A percentile compares a stretch with the other conserved stretches of the same genome.
Evolutionary conservation across 2,113 vertebrate genomes (phyloP).

Genomic region (Grantiella picta): DNA sequence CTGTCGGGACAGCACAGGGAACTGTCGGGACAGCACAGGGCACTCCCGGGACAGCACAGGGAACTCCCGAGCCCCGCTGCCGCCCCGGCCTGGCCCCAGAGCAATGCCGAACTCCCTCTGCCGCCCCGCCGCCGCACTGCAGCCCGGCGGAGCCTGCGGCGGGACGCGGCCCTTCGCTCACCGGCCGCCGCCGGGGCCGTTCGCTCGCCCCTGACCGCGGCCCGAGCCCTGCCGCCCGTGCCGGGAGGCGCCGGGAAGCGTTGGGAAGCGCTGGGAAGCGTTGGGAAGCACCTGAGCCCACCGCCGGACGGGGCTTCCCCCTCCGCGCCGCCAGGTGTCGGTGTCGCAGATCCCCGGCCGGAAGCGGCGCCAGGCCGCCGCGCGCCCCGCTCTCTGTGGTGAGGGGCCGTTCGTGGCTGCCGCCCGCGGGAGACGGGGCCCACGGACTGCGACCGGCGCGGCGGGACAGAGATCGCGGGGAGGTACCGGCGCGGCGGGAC

Average conservation of each 20-base stretch:
- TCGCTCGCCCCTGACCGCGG: no score
- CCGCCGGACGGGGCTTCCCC: accelerated
- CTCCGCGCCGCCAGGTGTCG: neutral
- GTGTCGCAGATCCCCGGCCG: neutral
- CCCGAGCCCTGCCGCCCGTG: no score
- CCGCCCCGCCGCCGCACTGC: neutral
- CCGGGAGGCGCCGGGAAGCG: neutral
- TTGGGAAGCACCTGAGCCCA: neutral
- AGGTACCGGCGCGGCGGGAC: neutral
- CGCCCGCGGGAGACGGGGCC: no score
- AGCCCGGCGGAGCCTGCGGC: neutral
- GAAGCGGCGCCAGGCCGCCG: neutral
- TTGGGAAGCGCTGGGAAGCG: neutral
- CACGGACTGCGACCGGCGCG: neutral
- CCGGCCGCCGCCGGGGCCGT: neutral
- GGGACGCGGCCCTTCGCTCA: neutral
- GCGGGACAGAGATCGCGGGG: neutral
- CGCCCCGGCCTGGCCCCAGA: no score
- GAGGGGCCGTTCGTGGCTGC: neutral
- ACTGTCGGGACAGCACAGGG: accelerated
- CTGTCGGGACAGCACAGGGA: neutral
- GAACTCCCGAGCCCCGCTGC: no score
- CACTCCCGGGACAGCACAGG: accelerated
- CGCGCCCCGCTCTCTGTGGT: neutral
- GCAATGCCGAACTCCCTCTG: neutral